phyloP scores from a whole-genome alignment of 2,797 vertebrate species.

The Okamejei kenojei region DNA sequence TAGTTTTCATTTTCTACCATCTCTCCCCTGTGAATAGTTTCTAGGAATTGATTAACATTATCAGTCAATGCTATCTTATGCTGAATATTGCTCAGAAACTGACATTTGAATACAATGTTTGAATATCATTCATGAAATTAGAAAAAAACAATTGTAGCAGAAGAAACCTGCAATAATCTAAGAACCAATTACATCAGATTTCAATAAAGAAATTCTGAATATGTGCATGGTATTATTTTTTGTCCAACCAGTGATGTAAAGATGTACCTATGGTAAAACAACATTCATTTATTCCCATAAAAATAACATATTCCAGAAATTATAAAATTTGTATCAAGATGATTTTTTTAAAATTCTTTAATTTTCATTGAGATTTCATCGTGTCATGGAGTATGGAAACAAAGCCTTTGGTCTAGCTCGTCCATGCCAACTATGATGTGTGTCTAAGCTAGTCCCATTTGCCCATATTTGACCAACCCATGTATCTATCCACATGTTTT shows the following conservation, averaged over 20 bases:
- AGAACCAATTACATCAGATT: not conserved
- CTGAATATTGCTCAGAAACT: not conserved
- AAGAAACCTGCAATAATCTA: not conserved
- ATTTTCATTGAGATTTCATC: too few relatives aligned
- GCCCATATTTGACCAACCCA: too few relatives aligned
- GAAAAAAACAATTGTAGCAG: not conserved
- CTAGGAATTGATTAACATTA: not conserved
- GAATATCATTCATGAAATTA: not conserved
- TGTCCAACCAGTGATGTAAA: not conserved
- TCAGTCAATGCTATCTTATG: not conserved
- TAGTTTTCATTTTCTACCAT: not conserved
- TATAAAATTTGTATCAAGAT: too few relatives aligned
- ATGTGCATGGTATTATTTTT: not conserved
- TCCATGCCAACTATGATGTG: too few relatives aligned
- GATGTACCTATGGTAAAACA: not conserved
- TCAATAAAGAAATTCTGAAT: not conserved
- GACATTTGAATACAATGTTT: not conserved
- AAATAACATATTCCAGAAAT: not conserved
- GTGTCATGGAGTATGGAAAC: too few relatives aligned
- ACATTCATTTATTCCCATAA: not conserved
- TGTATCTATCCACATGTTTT: too few relatives aligned
- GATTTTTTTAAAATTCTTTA: too few relatives aligned
- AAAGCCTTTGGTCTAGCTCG: too few relatives aligned
- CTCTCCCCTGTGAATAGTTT: not conserved
- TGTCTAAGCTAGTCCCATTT: too few relatives aligned